Evolutionary conservation across 92 coral and sea anemone species (phyloP), one percentile per base, ranked within the genome.

Genomic region (Palythoa grandiflora): DNA sequence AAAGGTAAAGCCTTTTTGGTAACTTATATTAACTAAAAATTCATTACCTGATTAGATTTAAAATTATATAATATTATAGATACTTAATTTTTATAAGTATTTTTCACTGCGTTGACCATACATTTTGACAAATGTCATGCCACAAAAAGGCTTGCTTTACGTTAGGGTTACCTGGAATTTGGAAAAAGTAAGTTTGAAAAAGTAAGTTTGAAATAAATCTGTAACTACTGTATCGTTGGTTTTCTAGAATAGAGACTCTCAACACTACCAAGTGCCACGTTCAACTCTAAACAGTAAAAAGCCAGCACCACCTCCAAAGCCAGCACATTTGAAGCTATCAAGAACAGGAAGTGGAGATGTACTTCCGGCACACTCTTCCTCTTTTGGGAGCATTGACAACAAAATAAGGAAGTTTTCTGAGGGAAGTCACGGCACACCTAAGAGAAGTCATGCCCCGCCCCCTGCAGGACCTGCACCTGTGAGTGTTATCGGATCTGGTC

Each of bases 401-500:
- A 89, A 84, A 55, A 77, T 92, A 12, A 84, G 97, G 51, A 92
- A 90, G 60, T 85, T 78, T 36, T 92, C 95, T 16, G 98, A 94
- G 9, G 88, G 89, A n/a, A 81, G 86, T 48, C 86, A 3, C 60
- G 80, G 77, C 52, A 61, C 47, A 6, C 91, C 88, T 6, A 73
- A 57, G 71, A 81, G 85, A 86, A 10, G 84, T 3, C 88, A 83
- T 15, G 85, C 71, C 0, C 94, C 98, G 38, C 98, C 98, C 2
- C 99, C 99, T 0, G 87, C 40, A 51, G 91, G 91, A 14, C 99
- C 99, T 35, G 97, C 99, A 52, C 99, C 98, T 20, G 88, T 84
- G 16, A 84, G 88, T 84, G 47, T 73, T 44, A 44, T 44, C 0
- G 50, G 50, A 5, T 44, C 50, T 44, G 50, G 50, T 44, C 50